A percentile compares a stretch with the other conserved stretches of the same genome.
phyloP scores from a whole-genome alignment of 2,113 vertebrate genomes.

The Ascaphus truei region DNA sequence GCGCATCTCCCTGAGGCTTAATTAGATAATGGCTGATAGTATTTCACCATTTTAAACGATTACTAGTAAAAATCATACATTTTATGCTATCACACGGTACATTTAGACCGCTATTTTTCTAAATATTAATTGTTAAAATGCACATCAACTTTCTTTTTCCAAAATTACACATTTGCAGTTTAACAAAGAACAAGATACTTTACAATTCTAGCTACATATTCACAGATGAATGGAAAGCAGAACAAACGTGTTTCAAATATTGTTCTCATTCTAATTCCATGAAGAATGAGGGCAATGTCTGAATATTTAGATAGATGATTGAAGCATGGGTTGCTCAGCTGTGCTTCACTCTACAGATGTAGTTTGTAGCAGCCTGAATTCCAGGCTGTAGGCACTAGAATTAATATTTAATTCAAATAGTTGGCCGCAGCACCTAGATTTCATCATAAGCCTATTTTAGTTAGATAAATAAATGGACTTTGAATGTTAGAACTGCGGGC shows the following conservation, averaged over 20 bases:
- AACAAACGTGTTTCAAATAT: background rate
- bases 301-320: background rate
- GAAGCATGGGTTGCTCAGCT: background rate
- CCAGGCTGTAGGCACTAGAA: background rate
- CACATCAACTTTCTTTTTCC: too few species aligned
- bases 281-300: background rate
- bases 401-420: constrained; percentile 4
- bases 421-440: background rate
- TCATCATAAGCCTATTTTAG: constrained; percentile 6
- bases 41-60: too few species aligned
- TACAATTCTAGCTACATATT: too few species aligned
- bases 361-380: background rate
- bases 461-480: constrained; percentile 25
- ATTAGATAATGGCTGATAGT: too few species aligned
- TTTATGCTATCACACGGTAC: too few species aligned
- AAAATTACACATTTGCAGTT: too few species aligned
- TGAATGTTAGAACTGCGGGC: background rate
- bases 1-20: too few species aligned
- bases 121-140: too few species aligned
- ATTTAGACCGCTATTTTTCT: too few species aligned
- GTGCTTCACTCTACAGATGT: background rate
- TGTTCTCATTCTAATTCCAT: background rate
- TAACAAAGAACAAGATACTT: too few species aligned
- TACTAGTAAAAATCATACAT: too few species aligned
- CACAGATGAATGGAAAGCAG: background rate